Conservation (phyloP, 2,888 invertebrate genomes). For the Melanargia galathea region DNA sequence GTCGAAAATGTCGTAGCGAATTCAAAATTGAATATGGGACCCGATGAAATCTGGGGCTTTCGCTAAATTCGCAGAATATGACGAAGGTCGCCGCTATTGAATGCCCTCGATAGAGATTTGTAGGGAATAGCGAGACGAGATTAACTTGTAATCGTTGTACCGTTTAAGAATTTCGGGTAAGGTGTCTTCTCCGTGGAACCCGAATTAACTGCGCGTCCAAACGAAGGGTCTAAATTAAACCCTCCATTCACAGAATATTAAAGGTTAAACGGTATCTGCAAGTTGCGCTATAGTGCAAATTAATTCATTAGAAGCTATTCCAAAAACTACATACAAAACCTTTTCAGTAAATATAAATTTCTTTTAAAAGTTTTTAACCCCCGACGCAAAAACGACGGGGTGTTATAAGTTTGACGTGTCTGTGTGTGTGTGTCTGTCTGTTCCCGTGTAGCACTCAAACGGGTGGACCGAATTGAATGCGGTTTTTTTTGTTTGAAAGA, state of each 20-base stretch:
- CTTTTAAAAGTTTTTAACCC: too few relatives aligned
- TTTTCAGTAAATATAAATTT: too few relatives aligned
- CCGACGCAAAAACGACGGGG: too few relatives aligned
- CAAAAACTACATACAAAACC: too few relatives aligned
- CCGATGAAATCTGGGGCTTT: slow-evolving; percentile 22
- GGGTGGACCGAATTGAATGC: too few relatives aligned
- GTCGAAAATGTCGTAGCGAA: slow-evolving; percentile 14
- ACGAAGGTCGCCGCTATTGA: slow-evolving; percentile 18
- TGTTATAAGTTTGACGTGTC: too few relatives aligned
- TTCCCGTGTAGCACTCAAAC: too few relatives aligned
- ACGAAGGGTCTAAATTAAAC: not conserved
- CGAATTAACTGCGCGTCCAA: slow-evolving; percentile 7
- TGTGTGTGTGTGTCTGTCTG: too few relatives aligned
- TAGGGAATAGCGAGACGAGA: slow-evolving; percentile 11
- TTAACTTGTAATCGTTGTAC: slow-evolving; percentile 20
- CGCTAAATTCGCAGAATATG: slow-evolving; percentile 21
- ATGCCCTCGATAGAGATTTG: slow-evolving; percentile 24
- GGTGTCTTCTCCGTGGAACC: slow-evolving; percentile 3
- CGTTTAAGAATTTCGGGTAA: slow-evolving; percentile 23
- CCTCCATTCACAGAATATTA: not conserved
- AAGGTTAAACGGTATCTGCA: not conserved
- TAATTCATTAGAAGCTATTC: not conserved
- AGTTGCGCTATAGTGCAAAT: not conserved
- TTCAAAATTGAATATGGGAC: slow-evolving; percentile 20
- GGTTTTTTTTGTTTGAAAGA: too few relatives aligned